Percentiles rank a stretch among this genome's conserved stretches.
phyloP scores from a whole-genome alignment of 2,888 invertebrate species.

The Emmelina monodactyla region DNA sequence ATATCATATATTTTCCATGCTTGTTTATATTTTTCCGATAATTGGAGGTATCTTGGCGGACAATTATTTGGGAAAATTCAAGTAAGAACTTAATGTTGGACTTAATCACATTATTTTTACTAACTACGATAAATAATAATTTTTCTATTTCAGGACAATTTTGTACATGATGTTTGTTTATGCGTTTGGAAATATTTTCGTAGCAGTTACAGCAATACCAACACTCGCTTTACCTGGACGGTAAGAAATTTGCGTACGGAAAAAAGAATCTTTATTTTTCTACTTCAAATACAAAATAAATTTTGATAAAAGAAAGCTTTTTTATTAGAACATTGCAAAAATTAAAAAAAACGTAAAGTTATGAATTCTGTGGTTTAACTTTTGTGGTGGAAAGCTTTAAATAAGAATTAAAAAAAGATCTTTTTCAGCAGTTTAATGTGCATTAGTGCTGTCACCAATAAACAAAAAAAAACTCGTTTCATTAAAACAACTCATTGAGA shows the following conservation, averaged over 20 bases:
- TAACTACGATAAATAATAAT: too few species aligned
- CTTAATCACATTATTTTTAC: too few species aligned
- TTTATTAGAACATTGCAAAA: conserved; percentile 2
- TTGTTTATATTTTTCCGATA: conserved; percentile 79
- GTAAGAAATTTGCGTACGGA: conserved; percentile 20
- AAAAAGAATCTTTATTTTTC: background rate
- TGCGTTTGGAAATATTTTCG: conserved; percentile 71
- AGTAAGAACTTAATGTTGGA: conserved; percentile 43
- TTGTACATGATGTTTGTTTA: conserved; percentile 78
- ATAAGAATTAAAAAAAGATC: too few species aligned
- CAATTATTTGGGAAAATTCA: conserved; percentile 81
- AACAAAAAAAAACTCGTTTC: too few species aligned
- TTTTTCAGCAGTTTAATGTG: too few species aligned
- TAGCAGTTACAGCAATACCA: conserved; percentile 68
- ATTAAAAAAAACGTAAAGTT: too few species aligned
- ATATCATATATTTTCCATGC: conserved; percentile 76
- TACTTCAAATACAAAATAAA: background rate
- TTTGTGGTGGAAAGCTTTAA: too few species aligned
- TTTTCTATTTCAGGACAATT: conserved; percentile 67
- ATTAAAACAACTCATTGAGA: too few species aligned
- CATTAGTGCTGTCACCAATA: too few species aligned
- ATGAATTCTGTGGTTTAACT: too few species aligned
- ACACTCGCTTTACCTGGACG: conserved; percentile 50
- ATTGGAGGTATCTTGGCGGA: conserved; percentile 83
- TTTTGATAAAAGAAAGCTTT: too few species aligned